Evolutionary conservation across 92 coral and sea anemone species (phyloP).

Genomic region (Parazoanthus atlanticus): DNA sequence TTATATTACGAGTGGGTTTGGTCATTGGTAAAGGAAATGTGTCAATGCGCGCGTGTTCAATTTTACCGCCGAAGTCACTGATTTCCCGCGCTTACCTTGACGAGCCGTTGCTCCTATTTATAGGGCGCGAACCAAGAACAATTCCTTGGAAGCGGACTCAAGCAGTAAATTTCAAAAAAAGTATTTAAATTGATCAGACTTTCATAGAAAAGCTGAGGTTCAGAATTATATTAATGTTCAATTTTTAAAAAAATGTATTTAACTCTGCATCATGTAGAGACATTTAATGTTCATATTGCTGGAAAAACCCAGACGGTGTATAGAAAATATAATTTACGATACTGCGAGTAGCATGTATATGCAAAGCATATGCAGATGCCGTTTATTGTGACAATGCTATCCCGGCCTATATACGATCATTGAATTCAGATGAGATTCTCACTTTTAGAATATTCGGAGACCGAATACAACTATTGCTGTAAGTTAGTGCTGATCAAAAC

Average conservation of each 20-base stretch:
- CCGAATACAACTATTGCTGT: neutral
- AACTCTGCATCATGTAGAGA: constrained; percentile 9
- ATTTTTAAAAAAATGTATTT: constrained; percentile 12
- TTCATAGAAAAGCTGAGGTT: neutral
- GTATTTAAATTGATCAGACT: neutral
- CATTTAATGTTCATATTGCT: neutral
- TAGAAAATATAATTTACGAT: neutral
- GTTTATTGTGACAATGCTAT: neutral
- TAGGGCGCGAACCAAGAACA: neutral
- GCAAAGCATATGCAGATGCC: neutral
- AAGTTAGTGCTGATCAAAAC: neutral
- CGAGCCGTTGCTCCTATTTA: neutral
- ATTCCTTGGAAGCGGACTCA: neutral
- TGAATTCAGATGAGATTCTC: neutral
- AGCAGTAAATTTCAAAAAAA: neutral
- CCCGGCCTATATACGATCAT: neutral
- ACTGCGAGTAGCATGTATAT: neutral
- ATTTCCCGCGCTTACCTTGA: neutral
- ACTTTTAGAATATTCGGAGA: neutral
- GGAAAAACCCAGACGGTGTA: neutral
- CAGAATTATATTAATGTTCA: neutral
- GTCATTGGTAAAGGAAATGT: neutral
- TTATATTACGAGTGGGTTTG: neutral
- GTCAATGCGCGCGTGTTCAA: neutral
- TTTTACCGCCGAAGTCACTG: neutral